Evolutionary conservation across 2,888 invertebrate genomes (phyloP).

Genomic region (Elegia similella): DNA sequence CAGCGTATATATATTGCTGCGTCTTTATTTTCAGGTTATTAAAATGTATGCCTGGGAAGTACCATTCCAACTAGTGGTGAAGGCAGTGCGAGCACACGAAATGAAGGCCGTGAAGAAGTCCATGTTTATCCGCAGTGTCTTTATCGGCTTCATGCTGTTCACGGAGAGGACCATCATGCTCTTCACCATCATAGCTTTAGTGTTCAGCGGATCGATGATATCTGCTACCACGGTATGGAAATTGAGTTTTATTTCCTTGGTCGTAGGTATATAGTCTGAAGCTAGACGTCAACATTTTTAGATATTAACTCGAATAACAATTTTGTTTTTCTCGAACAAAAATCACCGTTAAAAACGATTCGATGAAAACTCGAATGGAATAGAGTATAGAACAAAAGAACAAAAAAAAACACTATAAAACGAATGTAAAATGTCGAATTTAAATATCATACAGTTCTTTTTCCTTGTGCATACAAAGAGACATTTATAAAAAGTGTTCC

Average conservation of each 20-base stretch:
- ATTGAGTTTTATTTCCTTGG: neutral
- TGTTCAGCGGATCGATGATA: constrained; percentile 56
- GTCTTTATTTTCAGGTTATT: constrained; percentile 82
- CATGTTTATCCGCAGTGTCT: constrained; percentile 84
- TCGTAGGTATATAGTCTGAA: too few species aligned
- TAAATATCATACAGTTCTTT: too few species aligned
- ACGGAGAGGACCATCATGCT: constrained; percentile 88
- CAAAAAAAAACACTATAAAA: too few species aligned
- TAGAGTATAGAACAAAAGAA: too few species aligned
- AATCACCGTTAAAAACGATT: too few species aligned
- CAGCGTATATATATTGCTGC: neutral
- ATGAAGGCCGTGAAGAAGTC: constrained; percentile 80
- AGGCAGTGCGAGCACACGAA: constrained; percentile 78
- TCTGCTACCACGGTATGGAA: constrained; percentile 59
- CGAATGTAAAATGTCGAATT: too few species aligned
- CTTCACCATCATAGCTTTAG: constrained; percentile 74
- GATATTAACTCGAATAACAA: too few species aligned
- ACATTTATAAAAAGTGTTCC: too few species aligned
- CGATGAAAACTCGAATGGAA: too few species aligned
- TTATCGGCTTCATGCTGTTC: constrained; percentile 87
- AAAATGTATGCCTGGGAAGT: constrained; percentile 98
- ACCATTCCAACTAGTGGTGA: constrained; percentile 88
- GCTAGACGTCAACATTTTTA: too few species aligned
- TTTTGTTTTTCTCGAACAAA: too few species aligned
- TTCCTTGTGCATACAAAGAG: too few species aligned